These are phyloP conservation scores for Forbesichthys papilliferus DNA, from an alignment of 2,113 vertebrate genomes.

Conservation along the genomic window DNA sequence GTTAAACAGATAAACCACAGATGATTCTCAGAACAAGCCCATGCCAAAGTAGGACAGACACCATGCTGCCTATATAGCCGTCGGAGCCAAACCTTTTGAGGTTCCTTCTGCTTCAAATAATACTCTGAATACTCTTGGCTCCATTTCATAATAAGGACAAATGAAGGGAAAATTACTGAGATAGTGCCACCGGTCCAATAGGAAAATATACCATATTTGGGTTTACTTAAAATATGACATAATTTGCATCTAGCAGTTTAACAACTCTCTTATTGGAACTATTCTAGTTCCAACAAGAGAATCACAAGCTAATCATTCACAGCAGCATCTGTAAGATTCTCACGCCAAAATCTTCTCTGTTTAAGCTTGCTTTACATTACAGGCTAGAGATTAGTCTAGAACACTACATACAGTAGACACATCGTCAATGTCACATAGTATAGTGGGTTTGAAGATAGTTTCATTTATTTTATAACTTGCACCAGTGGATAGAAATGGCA, in stretches of 20 bases:
- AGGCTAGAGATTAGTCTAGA: neutral
- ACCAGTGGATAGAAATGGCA: constrained; percentile 38
- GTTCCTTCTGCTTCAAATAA: constrained; percentile 23
- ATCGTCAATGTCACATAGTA: neutral
- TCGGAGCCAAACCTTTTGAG: constrained; percentile 31
- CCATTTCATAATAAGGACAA: constrained; percentile 18
- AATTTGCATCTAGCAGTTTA: neutral
- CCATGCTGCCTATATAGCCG: constrained; percentile 34
- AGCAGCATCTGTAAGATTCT: constrained; percentile 71
- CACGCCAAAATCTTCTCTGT: constrained; percentile 40
- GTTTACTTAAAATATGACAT: neutral
- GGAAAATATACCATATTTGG: neutral
- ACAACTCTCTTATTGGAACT: too few species aligned
- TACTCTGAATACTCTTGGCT: neutral
- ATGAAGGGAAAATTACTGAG: constrained; percentile 33
- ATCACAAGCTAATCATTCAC: constrained; percentile 55
- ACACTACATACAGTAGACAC: neutral
- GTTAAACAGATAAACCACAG: constrained; percentile 30
- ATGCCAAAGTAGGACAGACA: constrained; percentile 11
- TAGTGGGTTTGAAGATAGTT: constrained; percentile 1
- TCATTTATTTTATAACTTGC: neutral
- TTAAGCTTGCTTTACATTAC: constrained; percentile 1
- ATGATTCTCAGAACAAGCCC: neutral
- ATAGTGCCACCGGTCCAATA: constrained; percentile 12
- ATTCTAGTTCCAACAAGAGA: neutral